Evolutionary conservation across 2,113 vertebrate species (phyloP).

Genomic region (Melanerpes aurifrons): DNA sequence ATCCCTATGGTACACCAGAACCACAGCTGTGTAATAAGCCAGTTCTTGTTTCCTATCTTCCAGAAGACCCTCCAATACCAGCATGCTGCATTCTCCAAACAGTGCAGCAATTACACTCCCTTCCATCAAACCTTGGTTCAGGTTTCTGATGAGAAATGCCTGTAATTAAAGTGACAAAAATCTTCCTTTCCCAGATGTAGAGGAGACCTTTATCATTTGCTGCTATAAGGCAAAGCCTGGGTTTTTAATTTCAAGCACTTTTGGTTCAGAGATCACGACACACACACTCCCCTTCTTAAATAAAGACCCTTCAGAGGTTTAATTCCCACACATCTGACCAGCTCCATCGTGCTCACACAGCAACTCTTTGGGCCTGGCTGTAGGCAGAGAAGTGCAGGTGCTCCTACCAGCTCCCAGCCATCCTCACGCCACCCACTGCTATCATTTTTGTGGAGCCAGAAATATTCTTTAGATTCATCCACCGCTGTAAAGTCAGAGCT

Average conservation of each 20-base stretch:
- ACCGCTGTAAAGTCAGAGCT: conserved; percentile 54
- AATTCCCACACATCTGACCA: background rate
- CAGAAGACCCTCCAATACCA: background rate
- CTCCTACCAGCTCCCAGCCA: background rate
- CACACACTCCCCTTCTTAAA: background rate
- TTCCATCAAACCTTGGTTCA: background rate
- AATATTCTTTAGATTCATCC: conserved; percentile 35
- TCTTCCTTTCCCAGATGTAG: background rate
- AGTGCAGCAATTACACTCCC: background rate
- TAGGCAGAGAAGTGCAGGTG: background rate
- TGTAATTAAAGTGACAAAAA: background rate
- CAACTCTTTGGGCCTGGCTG: background rate
- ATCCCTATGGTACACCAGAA: accelerated
- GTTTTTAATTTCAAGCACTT: background rate
- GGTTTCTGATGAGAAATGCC: background rate
- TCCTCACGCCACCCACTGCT: background rate
- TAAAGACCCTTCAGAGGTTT: background rate
- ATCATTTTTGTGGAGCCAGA: conserved; percentile 48
- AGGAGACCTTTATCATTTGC: background rate
- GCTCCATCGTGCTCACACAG: too few relatives aligned
- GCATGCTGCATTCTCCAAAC: background rate
- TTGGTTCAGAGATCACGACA: background rate
- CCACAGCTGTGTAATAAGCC: background rate
- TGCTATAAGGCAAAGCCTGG: background rate
- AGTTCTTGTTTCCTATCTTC: background rate